These are phyloP conservation scores for Centruroides vittatus DNA, from an alignment of 1,140 invertebrate genomes.

Conservation along the genomic window DNA sequence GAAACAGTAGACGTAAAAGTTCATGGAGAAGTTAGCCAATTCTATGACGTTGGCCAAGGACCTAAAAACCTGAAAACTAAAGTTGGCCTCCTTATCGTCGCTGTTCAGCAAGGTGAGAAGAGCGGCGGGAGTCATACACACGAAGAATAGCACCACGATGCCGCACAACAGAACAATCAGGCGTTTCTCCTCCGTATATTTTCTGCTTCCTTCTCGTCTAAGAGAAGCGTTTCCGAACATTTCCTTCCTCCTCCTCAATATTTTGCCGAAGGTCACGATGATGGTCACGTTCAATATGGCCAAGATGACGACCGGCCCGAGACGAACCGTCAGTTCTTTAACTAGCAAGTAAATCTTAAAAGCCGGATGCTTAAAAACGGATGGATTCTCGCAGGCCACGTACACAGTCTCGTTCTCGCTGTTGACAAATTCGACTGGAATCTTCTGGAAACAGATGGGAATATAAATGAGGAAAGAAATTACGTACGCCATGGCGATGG, in stretches of 20 bases:
- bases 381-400: slow-evolving; percentile 17
- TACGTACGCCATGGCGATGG: slow-evolving; percentile 25
- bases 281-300: slow-evolving; percentile 51
- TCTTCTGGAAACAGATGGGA: slow-evolving; percentile 25
- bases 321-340: slow-evolving; percentile 22
- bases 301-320: slow-evolving; percentile 45
- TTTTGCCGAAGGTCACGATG: slow-evolving; percentile 47
- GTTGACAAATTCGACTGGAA: neutral
- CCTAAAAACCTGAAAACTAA: slow-evolving; percentile 46
- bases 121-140: slow-evolving; percentile 60
- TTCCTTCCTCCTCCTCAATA: slow-evolving; percentile 44
- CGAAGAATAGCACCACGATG: slow-evolving; percentile 53
- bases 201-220: slow-evolving; percentile 20
- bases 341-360: slow-evolving; percentile 23
- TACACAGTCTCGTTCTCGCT: neutral
- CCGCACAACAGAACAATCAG: slow-evolving; percentile 51
- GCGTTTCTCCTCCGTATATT: slow-evolving; percentile 49
- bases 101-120: slow-evolving; percentile 41
- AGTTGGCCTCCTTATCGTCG: slow-evolving; percentile 21
- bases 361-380: slow-evolving; percentile 13
- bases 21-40: slow-evolving; percentile 57
- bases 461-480: slow-evolving; percentile 25
- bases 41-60: slow-evolving; percentile 56
- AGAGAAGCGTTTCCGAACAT: slow-evolving; percentile 33
- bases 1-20: slow-evolving; percentile 62